Base-by-base conservation (phyloP, 2,888 invertebrate genomes). In the Meiosimyza platycephala region DNA sequence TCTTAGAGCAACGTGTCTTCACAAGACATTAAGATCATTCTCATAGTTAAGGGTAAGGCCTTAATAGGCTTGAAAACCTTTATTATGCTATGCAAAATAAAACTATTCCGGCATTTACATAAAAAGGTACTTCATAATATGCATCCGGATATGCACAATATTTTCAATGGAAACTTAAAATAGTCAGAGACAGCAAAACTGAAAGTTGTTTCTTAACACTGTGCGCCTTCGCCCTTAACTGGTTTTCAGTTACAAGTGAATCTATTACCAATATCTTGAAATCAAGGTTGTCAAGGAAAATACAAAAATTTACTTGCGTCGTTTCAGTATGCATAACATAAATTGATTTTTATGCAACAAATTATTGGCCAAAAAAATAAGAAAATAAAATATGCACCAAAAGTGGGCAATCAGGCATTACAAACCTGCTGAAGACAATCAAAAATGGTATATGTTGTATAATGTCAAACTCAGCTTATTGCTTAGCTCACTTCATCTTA, bases 141-240 rank as follows among this genome's bases (percentile, higher is more conserved):
- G 40, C 40, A 9, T 6, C 40, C 6, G 6, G 40, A 40, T 40
- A 40, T 40, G 40, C 1, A 40, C 6, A 1, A 1, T 40, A 28
- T 28, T 28, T 28, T 28, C 28, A 54, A 59, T 69, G 50, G 62
- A n/a, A 48, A 12, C n/a, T 40, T 55, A 5, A 62, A 50, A 48
- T 52, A 48, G 33, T 40, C 64, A 74, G 75, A 59, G 72, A 72
- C 74, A 75, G 67, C 74, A 75, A 72, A 74, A 74, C 4, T 78
- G 78, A 79, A 79, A 79, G 77, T 78, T 79, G 77, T 78, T 74
- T 74, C 65, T n/a, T 22, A 48, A 64, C 18, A 18, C 28, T 12
- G 55, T 13, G 12, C 62, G 22, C 28, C 73, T 65, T 59, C 72
- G 28, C 72, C 68, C 72, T 74, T 75, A 74, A 71, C 64, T 47